Base-by-base conservation (phyloP, 2,113 vertebrate genomes). In the Dromaius novaehollandiae region DNA sequence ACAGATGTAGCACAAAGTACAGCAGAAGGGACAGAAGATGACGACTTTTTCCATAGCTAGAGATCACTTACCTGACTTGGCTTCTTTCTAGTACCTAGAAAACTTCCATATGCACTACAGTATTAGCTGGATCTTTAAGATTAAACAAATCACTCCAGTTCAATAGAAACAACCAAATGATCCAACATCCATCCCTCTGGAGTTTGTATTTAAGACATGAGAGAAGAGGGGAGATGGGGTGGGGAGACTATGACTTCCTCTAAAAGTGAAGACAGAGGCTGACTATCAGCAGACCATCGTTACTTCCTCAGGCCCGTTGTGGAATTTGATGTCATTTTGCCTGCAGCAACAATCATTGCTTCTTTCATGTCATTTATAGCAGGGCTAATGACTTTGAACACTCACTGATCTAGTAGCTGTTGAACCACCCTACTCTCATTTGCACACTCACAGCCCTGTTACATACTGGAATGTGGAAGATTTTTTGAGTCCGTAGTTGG, bases 381-480 rank as follows among this genome's bases (percentile, higher is more conserved):
- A 69, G 15, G 0, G 1, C 30, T 65, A 60, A 56, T 38, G 19
- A 82, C 38, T 76, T 9, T 80, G 50, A 90, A 66, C 13, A 30
- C 4, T 34, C 1, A 2, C 36, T 76, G 1, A 70, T 32, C 13
- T 11, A 64, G 36, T 2, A 4, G 40, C 36, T 66, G 30, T 21
- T 48, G 50, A 86, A 61, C 5, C 28, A 17, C 2, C 14, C 71
- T 53, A n/a, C 61, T 68, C 13, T 44, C n/a, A 34, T 24, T 38
- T 34, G 24, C 18, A 58, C 53, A n/a, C 17, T n/a, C 80, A 61
- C 11, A 46, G 11, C 0, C 0, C 73, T 55, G 11, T 11, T 60
- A 64, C 10, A 28, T 40, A 38, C 7, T 10, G 61, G 50, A 74
- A 82, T 36, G 30, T 34, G 22, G 40, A 88, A 19, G 30, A 88